phyloP scores from a whole-genome alignment of 2,888 invertebrate species.

The Pterostichus niger region DNA sequence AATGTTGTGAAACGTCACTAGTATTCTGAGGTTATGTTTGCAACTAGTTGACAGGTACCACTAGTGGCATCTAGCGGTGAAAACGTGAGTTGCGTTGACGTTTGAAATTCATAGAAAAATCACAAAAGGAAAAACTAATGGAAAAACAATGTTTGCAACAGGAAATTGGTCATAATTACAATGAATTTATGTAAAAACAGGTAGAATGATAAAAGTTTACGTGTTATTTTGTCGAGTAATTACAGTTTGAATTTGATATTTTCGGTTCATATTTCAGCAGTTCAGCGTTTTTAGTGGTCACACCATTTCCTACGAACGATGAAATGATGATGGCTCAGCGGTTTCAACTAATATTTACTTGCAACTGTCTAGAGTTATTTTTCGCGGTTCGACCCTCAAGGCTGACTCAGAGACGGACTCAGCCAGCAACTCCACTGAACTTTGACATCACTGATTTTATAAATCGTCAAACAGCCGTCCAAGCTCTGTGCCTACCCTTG shows the following conservation, averaged over 20 bases:
- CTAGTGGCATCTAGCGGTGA: neutral
- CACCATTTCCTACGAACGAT: neutral
- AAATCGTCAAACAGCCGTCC: too few relatives aligned
- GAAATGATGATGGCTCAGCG: neutral
- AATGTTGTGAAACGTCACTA: too few relatives aligned
- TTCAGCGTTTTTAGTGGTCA: neutral
- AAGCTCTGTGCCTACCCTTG: too few relatives aligned
- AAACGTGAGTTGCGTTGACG: neutral
- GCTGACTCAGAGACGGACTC: conserved; percentile 21
- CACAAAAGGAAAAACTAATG: neutral
- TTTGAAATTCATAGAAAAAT: neutral
- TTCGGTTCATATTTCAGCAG: neutral
- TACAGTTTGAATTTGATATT: neutral
- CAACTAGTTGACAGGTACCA: neutral
- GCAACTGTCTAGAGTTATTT: neutral
- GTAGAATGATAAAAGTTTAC: neutral
- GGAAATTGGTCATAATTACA: neutral
- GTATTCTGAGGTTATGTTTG: too few relatives aligned
- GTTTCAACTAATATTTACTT: conserved; percentile 9
- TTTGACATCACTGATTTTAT: too few relatives aligned
- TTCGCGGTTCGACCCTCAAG: conserved; percentile 28
- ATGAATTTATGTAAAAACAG: neutral
- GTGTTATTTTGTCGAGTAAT: neutral
- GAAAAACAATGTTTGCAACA: neutral
- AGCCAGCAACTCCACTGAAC: neutral